A percentile compares a stretch with the other conserved stretches of the same genome.
These are phyloP conservation scores for Chelonus formosanus DNA, from an alignment of 2,888 invertebrate species.

Conservation along the genomic window DNA sequence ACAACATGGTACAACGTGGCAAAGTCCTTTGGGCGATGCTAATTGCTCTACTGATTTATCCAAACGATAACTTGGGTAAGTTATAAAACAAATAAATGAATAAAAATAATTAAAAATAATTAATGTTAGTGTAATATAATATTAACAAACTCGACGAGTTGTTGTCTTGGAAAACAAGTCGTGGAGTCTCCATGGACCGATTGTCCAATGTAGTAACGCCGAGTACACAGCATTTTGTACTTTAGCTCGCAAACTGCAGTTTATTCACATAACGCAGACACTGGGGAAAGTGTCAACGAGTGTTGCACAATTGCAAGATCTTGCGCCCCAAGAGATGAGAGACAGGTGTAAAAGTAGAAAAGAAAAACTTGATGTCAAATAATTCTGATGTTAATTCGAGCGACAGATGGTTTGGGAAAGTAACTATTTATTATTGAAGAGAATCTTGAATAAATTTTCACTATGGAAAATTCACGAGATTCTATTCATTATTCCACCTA, in stretches of 20 bases:
- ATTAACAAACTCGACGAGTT: not conserved
- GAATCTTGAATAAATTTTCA: slow-evolving; percentile 8
- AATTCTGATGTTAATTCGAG: slow-evolving; percentile 3
- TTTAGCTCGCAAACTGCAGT: slow-evolving; percentile 7
- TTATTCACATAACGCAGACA: slow-evolving; percentile 7
- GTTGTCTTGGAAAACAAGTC: not conserved
- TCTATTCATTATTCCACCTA: slow-evolving; percentile 4
- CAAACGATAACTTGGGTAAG: slow-evolving; percentile 61
- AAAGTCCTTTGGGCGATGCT: slow-evolving; percentile 55
- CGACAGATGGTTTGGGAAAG: not conserved
- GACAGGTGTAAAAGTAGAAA: not conserved
- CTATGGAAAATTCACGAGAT: not conserved
- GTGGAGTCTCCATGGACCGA: not conserved
- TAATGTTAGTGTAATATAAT: no score
- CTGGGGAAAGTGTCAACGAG: slow-evolving; percentile 15
- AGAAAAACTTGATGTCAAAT: not conserved
- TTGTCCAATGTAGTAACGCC: not conserved
- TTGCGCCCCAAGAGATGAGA: not conserved
- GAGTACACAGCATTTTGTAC: slow-evolving; percentile 4
- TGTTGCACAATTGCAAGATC: slow-evolving; percentile 1
- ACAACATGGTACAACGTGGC: slow-evolving; percentile 61
- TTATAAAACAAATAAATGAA: slow-evolving; percentile 22
- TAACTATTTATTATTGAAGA: slow-evolving; percentile 12
- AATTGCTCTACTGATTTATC: slow-evolving; percentile 58
- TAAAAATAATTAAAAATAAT: not conserved